Evolutionary conservation across 2,797 vertebrate species (phyloP), one percentile per base, ranked within the genome.

Genomic region (Lacerta bilineata): DNA sequence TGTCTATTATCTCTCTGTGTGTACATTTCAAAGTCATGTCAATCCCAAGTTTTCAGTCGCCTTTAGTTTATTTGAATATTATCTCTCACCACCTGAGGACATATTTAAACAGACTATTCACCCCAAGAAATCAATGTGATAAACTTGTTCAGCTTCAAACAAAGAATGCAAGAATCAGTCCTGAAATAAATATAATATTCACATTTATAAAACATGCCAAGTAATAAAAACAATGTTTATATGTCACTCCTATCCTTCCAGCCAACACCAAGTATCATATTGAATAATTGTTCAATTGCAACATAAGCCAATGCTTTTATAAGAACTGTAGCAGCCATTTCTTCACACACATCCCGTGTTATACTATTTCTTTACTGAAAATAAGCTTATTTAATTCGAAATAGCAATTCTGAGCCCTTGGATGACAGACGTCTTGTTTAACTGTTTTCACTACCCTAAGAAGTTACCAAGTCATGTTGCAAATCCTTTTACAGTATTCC

Each of bases 341-440:
- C 18, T 64, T 23, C 18, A 61, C 6, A 36, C n/a, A 61, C 80
- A 77, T 61, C 86, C 88, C 59, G 69, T 55, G 82, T 27, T 87
- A 91, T 29, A 59, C 71, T 8, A 64, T 36, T 23, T 18, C 9
- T 92, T 87, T 72, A 66, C 64, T 46, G 82, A 59, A 41, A 17
- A 74, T 55, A 88, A 36, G 41, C 8, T 64, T 76, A 43, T 84
- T 79, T 79, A 46, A 41, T 5, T 46, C 18, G 84, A 77, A 82
- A 89, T 33, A 33, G 5, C 33, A 80, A 71, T 36, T 61, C 85
- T 87, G 36, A 3, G 69, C 84, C 80, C 90, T 69, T 69, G 79
- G 33, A 89, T 41, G 20, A 33, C 75, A 91, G 77, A 71, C n/a
- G 78, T 91, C 27, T 79, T 39, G 9, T 29, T 46, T 87, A 90